phyloP scores from a whole-genome alignment of 2,888 invertebrate species.

The Corbicula japonica region DNA sequence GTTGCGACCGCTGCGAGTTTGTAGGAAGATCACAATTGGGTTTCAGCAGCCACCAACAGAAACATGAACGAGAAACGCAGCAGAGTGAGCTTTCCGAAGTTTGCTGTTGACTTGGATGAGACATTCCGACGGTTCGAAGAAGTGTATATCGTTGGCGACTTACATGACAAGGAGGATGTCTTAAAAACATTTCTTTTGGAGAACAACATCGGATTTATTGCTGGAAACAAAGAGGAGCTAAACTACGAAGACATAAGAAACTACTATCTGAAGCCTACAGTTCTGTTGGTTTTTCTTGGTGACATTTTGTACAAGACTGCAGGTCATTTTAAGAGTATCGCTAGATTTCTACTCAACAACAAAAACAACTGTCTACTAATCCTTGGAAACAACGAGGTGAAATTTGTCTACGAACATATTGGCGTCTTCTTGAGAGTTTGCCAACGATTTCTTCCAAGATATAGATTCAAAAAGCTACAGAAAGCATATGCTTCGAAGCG shows the following conservation, averaged over 20 bases:
- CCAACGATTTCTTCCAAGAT: not conserved
- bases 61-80: not conserved
- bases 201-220: conserved; percentile 1
- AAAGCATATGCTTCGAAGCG: not conserved
- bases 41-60: not conserved
- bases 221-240: not conserved
- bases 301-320: conserved; percentile 15
- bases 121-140: not conserved
- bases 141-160: conserved; percentile 18
- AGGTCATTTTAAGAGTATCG: conserved; percentile 20
- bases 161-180: conserved; percentile 17
- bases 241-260: conserved; percentile 1
- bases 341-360: conserved; percentile 14
- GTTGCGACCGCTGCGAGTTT: not conserved
- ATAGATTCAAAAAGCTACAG: not conserved
- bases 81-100: not conserved
- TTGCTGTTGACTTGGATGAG: conserved; percentile 8
- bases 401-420: conserved; percentile 16
- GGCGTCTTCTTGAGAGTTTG: not conserved
- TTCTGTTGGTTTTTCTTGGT: conserved; percentile 18
- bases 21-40: not conserved
- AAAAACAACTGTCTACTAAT: conserved; percentile 14
- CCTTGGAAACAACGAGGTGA: conserved; percentile 28
- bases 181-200: conserved; percentile 7
- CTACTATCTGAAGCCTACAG: conserved; percentile 5